Percentiles rank a stretch among this genome's conserved stretches.
These are phyloP conservation scores for Tupiocoris notatus DNA, from an alignment of 2,888 invertebrate species.

Conservation along the genomic window DNA sequence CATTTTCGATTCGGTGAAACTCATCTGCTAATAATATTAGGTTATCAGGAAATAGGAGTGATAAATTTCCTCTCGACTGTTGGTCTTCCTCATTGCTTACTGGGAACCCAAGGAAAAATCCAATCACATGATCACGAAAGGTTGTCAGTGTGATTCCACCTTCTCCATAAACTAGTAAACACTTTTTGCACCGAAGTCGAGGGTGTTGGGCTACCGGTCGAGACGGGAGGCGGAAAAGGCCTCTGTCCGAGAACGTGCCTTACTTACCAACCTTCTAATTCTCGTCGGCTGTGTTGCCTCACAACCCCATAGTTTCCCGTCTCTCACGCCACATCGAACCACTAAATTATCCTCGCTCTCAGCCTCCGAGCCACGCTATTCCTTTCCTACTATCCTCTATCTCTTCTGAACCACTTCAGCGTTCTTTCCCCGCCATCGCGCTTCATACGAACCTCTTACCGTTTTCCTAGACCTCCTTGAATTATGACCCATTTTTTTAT, in stretches of 20 bases:
- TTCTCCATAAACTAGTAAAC: conserved; percentile 35
- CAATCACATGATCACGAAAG: conserved; percentile 37
- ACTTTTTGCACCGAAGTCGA: not conserved
- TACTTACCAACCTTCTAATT: conserved; percentile 33
- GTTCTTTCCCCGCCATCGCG: not conserved
- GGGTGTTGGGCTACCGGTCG: not conserved
- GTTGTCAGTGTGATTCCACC: conserved; percentile 30
- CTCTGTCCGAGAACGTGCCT: conserved; percentile 19
- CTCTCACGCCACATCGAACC: not conserved
- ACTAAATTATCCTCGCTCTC: conserved; percentile 31
- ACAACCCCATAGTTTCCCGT: conserved; percentile 8
- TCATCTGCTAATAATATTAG: not conserved
- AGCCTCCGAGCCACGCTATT: too few relatives aligned
- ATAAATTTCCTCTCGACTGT: conserved; percentile 11
- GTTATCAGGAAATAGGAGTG: not conserved
- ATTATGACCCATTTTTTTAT: conserved; percentile 37
- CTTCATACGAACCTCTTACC: not conserved
- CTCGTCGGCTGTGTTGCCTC: not conserved
- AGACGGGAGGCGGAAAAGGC: conserved; percentile 9
- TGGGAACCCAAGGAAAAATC: conserved; percentile 1
- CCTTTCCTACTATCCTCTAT: not conserved
- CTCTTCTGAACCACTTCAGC: not conserved
- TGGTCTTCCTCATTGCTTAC: not conserved
- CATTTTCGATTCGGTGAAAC: not conserved
- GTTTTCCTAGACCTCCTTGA: conserved; percentile 20